phyloP scores from a whole-genome alignment of 2,797 vertebrate species.

The Enteromius unitaeniatus region DNA sequence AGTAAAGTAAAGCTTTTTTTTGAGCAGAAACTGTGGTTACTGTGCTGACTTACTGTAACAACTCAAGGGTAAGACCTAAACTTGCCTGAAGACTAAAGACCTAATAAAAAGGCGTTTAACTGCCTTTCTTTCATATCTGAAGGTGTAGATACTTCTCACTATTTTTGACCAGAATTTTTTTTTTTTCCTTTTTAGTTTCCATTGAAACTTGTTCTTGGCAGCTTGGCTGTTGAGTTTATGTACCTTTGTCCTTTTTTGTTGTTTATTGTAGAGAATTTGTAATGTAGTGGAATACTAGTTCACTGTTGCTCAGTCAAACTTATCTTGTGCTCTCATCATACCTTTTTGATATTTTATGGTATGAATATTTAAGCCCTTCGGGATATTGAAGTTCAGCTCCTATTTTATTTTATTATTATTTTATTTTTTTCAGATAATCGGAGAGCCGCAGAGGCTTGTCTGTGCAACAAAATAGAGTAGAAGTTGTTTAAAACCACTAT shows the following conservation, averaged over 20 bases:
- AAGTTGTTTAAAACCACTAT: constrained; percentile 34
- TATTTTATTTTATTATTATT: too few species aligned
- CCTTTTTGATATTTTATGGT: not conserved
- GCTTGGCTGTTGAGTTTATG: constrained; percentile 64
- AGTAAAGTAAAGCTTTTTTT: too few species aligned
- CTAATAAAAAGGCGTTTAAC: constrained; percentile 23
- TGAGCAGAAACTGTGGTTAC: constrained; percentile 13
- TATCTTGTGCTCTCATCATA: not conserved
- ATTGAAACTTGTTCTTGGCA: constrained; percentile 72
- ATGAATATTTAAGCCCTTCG: not conserved
- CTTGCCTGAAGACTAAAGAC: not conserved
- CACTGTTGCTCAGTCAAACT: constrained; percentile 12
- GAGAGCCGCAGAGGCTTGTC: constrained; percentile 10
- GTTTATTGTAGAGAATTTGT: constrained; percentile 62
- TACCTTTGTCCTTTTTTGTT: constrained; percentile 46
- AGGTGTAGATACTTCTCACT: constrained; percentile 56
- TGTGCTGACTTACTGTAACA: constrained; percentile 4
- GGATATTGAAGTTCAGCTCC: not conserved
- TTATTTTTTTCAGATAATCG: not conserved
- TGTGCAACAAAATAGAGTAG: not conserved
- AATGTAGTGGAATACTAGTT: constrained; percentile 59
- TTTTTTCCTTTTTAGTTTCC: constrained; percentile 72
- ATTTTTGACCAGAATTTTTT: constrained; percentile 15
- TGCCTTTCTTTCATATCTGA: constrained; percentile 37
- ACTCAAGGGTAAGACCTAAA: not conserved